Evolutionary conservation across 2,888 invertebrate genomes (phyloP), one percentile per base, ranked within the genome.

Genomic region (Anticlea derivata): DNA sequence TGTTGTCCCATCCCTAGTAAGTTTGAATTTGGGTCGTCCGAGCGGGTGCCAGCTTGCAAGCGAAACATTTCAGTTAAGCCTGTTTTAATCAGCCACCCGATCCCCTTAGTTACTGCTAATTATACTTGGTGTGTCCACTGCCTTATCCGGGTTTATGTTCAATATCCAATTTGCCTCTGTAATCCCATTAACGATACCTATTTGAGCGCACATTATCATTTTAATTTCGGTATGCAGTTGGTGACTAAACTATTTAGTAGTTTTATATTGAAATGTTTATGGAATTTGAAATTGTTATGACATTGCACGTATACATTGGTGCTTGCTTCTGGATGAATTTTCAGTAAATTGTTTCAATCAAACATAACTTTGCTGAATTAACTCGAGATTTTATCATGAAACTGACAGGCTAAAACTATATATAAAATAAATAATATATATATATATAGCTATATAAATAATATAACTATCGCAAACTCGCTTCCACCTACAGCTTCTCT

Each of bases 31-130:
- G 65, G 72, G 70, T 73, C 69, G 64, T 60, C 56, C 62, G 53
- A 55, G 39, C 41, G 55, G 55, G 45, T 45, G 49, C 50, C 59
- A 55, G 61, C 52, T 53, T 59, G 61, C 47, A 54, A 24, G 51
- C 53, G 27, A 62, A 55, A 48, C 41, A 41, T 50, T 55, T 41
- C 50, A 75, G 76, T 75, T 85, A 83, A 86, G 80, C 82, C 85
- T 73, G 77, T 82, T 84, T 85, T 86, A 86, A 83, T 83, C 80
- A 78, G 75, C 59, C 61, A 38, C 41, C 51, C 45, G 68, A 80
- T 78, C 80, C 80, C 73, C 79, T 81, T 80, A 83, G 80, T 83
- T 84, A 80, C 81, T 85, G 82, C 83, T 88, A 86, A 88, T 89
- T 86, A 75, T 78, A 80, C 80, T 82, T 78, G 78, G 78, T 74